These are phyloP conservation scores for Metellina segmentata DNA, from an alignment of 2,888 invertebrate genomes.

Conservation along the genomic window DNA sequence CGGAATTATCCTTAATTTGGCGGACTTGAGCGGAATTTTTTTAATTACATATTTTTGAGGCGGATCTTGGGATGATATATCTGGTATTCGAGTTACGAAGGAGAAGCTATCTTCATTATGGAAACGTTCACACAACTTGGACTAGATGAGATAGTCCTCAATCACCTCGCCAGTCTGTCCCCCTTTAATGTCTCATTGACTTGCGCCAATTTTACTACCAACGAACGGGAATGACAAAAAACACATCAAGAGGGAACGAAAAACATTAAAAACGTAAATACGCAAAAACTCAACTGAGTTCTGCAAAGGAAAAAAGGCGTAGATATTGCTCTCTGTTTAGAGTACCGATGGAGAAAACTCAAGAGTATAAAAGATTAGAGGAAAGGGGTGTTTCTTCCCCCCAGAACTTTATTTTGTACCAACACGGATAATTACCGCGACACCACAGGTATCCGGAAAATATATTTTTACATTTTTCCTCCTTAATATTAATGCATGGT, in stretches of 20 bases:
- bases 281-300: conserved; percentile 9
- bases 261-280: conserved; percentile 46
- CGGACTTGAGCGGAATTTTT: too few species aligned
- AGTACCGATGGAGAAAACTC: conserved; percentile 33
- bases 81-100: too few species aligned
- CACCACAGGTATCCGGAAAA: conserved; percentile 72
- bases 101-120: too few species aligned
- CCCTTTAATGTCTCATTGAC: not conserved
- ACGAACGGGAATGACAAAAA: not conserved
- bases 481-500: conserved; percentile 68
- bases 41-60: too few species aligned
- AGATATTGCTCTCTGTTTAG: not conserved
- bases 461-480: conserved; percentile 64
- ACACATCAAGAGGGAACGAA: not conserved
- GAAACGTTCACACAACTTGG: not conserved
- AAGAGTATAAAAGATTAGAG: conserved; percentile 39
- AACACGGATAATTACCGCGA: conserved; percentile 71
- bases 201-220: not conserved
- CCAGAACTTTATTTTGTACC: not conserved
- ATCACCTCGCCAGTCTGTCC: not conserved
- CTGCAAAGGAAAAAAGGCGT: conserved; percentile 9
- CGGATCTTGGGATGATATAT: too few species aligned
- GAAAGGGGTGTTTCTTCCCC: not conserved
- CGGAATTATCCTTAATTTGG: too few species aligned
- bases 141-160: not conserved